A percentile compares a stretch with the other conserved stretches of the same genome.
Evolutionary conservation across 2,888 invertebrate genomes (phyloP).

Genomic region (Lasioglossum vierecki): DNA sequence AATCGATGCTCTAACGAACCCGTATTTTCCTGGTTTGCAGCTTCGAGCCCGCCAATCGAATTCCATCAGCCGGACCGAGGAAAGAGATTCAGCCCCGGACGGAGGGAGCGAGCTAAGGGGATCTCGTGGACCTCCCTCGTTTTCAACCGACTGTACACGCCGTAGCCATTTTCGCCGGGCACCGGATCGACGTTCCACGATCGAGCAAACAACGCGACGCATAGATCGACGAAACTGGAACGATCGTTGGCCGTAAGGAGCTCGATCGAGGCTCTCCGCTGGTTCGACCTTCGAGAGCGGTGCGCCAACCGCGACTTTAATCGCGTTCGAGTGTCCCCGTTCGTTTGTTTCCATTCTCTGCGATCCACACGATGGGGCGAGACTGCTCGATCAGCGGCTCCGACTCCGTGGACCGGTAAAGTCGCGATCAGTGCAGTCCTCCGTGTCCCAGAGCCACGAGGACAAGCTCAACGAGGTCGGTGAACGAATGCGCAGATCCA

Average conservation of each 20-base stretch:
- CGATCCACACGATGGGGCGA: constrained; percentile 26
- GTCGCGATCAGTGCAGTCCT: not conserved
- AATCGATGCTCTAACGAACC: constrained; percentile 50
- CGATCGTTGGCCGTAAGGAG: constrained; percentile 21
- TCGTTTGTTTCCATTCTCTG: not conserved
- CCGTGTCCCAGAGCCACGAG: not conserved
- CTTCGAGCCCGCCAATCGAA: constrained; percentile 55
- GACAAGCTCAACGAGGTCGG: constrained; percentile 8
- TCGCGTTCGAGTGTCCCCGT: not conserved
- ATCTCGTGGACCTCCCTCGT: constrained; percentile 14
- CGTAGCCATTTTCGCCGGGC: not conserved
- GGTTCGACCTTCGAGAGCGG: constrained; percentile 19
- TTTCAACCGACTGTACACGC: not conserved
- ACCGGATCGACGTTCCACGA: not conserved
- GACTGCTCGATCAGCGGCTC: not conserved
- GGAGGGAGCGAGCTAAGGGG: constrained; percentile 24
- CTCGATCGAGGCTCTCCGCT: not conserved
- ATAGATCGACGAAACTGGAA: constrained; percentile 31
- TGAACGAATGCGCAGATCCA: constrained; percentile 52
- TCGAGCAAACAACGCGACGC: not conserved
- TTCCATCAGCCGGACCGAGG: constrained; percentile 21
- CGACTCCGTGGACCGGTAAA: constrained; percentile 31
- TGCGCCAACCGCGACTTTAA: constrained; percentile 9
- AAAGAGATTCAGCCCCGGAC: constrained; percentile 44
- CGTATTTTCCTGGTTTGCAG: constrained; percentile 62